phyloP scores from a whole-genome alignment of 2,113 vertebrate species.

The Condylura cristata region DNA sequence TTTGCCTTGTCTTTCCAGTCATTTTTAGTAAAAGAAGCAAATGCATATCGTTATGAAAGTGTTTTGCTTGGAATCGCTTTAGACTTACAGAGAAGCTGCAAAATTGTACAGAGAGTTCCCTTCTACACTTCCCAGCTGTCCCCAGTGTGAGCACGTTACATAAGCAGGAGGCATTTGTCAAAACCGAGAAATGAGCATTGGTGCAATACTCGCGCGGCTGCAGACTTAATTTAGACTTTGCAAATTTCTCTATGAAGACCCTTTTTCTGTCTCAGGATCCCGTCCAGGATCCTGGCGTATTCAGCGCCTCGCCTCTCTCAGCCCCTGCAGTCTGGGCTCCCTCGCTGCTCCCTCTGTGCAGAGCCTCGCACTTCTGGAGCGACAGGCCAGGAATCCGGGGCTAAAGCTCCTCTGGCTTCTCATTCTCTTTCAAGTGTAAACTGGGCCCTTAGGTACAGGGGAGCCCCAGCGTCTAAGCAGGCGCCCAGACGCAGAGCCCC shows the following conservation, averaged over 20 bases:
- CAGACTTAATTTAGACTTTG: not conserved
- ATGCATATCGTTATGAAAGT: accelerated
- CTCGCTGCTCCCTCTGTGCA: too few species aligned
- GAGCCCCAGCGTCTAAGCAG: too few species aligned
- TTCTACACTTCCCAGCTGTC: not conserved
- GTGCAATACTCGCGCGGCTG: too few species aligned
- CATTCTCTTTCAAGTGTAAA: not conserved
- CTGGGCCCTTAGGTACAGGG: not conserved
- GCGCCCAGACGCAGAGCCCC: too few species aligned
- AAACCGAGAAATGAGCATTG: not conserved
- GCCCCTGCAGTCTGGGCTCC: accelerated
- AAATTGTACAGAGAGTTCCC: not conserved
- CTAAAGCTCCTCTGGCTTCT: not conserved
- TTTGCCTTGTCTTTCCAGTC: not conserved
- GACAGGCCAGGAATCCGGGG: not conserved
- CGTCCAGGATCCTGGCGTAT: too few species aligned
- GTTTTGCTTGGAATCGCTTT: not conserved
- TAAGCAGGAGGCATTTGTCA: not conserved
- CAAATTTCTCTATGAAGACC: not conserved
- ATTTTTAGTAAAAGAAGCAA: not conserved
- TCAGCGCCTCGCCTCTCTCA: too few species aligned
- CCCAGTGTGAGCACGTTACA: not conserved
- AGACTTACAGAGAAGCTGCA: not conserved
- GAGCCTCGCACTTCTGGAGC: not conserved
- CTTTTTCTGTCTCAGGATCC: not conserved